These are phyloP conservation scores for Pluvialis apricaria DNA, from an alignment of 2,113 vertebrate genomes.

Conservation along the genomic window DNA sequence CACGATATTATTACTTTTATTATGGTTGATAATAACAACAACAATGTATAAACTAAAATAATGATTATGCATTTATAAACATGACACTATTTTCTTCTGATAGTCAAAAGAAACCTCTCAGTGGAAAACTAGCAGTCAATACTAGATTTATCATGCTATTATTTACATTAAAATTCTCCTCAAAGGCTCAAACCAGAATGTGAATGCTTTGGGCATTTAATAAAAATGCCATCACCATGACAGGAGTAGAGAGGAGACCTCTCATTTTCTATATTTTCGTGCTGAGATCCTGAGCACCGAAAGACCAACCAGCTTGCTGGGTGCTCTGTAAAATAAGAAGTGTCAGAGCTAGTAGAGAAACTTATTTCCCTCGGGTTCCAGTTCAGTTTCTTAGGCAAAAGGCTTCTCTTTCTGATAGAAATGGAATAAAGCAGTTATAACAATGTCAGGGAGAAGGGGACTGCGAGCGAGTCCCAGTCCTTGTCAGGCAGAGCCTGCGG, in stretches of 20 bases:
- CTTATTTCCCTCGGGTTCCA: not conserved
- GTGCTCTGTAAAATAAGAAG: not conserved
- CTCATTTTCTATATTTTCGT: not conserved
- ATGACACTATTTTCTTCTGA: not conserved
- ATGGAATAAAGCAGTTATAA: not conserved
- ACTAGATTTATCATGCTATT: not conserved
- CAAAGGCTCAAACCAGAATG: not conserved
- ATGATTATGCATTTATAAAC: not conserved
- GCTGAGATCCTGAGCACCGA: not conserved
- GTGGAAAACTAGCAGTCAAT: not conserved
- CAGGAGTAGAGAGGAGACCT: not conserved
- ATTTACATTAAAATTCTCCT: not conserved
- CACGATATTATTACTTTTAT: not conserved
- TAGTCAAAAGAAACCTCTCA: not conserved
- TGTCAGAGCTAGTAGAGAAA: not conserved
- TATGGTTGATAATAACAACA: not conserved
- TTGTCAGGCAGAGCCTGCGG: not conserved
- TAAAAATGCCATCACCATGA: not conserved
- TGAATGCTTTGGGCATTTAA: not conserved
- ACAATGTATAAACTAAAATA: not conserved
- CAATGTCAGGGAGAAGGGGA: not conserved
- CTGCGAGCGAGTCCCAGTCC: accelerated
- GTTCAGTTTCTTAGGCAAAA: not conserved
- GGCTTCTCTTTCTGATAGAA: not conserved
- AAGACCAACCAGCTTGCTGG: not conserved